A percentile compares a stretch with the other conserved stretches of the same genome.
These are phyloP conservation scores for Drosophila bifasciata DNA, from an alignment of 1,140 invertebrate genomes.

Conservation along the genomic window DNA sequence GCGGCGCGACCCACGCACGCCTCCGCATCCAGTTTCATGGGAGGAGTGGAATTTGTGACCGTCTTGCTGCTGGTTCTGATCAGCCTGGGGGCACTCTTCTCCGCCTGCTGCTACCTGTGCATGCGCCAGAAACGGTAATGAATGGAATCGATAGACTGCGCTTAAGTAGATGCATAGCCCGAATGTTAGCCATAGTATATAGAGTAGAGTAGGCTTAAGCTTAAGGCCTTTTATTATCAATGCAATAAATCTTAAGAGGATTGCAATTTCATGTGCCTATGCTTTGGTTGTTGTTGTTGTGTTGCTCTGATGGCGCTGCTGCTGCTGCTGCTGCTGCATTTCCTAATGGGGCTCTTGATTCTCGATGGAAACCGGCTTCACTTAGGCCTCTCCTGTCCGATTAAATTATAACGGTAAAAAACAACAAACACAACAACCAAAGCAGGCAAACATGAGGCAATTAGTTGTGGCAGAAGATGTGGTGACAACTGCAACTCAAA, in stretches of 20 bases:
- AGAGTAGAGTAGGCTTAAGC: constrained; percentile 43
- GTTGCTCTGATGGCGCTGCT: constrained; percentile 22
- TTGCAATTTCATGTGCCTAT: constrained; percentile 32
- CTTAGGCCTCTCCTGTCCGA: constrained; percentile 53
- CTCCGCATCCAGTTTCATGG: constrained; percentile 79
- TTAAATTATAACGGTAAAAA: constrained; percentile 77
- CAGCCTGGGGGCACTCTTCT: constrained; percentile 90
- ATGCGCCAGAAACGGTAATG: constrained; percentile 88
- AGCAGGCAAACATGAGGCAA: constrained; percentile 34
- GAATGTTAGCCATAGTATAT: constrained; percentile 38
- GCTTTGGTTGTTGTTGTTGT: constrained; percentile 54
- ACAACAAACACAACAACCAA: constrained; percentile 51
- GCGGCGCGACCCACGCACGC: constrained; percentile 59
- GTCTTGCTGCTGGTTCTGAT: constrained; percentile 91
- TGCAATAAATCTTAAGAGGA: constrained; percentile 68
- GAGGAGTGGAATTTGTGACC: constrained; percentile 91
- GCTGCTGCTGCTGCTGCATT: constrained; percentile 18
- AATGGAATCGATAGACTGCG: constrained; percentile 29
- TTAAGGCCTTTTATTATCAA: constrained; percentile 18
- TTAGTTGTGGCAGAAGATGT: constrained; percentile 48
- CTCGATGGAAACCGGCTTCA: constrained; percentile 46
- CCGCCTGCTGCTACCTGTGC: constrained; percentile 91
- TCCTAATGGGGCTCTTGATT: constrained; percentile 5
- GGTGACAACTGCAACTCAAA: constrained; percentile 55
- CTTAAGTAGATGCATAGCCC: constrained; percentile 4